Evolutionary conservation across 2,888 invertebrate species (phyloP).

Genomic region (Marronus borbonicus): DNA sequence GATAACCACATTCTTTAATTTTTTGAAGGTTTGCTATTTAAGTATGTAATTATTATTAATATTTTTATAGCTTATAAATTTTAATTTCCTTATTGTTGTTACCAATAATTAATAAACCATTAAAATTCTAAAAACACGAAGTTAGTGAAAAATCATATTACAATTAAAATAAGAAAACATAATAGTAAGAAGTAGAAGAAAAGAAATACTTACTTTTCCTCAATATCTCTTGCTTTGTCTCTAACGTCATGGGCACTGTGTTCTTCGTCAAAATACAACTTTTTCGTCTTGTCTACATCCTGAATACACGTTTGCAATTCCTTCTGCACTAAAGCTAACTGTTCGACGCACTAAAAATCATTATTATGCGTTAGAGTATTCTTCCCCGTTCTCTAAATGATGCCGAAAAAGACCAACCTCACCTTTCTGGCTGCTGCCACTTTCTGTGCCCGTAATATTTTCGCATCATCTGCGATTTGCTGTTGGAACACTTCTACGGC

Average conservation of each 20-base stretch:
- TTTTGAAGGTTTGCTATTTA: too few species aligned
- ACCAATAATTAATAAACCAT: too few species aligned
- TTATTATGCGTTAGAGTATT: constrained; percentile 31
- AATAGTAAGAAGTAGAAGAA: constrained; percentile 13
- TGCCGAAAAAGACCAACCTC: constrained; percentile 52
- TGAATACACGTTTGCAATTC: constrained; percentile 89
- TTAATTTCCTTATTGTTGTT: too few species aligned
- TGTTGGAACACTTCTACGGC: constrained; percentile 96
- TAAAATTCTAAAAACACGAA: too few species aligned
- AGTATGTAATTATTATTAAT: too few species aligned
- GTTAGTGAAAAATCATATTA: too few species aligned
- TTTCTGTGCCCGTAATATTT: constrained; percentile 87
- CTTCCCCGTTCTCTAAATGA: not conserved
- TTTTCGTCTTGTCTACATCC: constrained; percentile 95
- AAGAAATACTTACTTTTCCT: constrained; percentile 82
- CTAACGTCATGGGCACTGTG: constrained; percentile 96
- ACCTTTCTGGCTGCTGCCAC: constrained; percentile 87
- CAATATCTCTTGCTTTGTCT: constrained; percentile 95
- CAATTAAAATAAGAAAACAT: too few species aligned
- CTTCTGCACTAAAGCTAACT: constrained; percentile 89
- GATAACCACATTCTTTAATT: too few species aligned
- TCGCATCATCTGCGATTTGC: constrained; percentile 95
- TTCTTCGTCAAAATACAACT: constrained; percentile 95
- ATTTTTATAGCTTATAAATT: too few species aligned
- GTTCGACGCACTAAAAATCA: constrained; percentile 80